These are phyloP conservation scores for Penelope pileata DNA, from an alignment of 2,113 vertebrate genomes.

Conservation along the genomic window DNA sequence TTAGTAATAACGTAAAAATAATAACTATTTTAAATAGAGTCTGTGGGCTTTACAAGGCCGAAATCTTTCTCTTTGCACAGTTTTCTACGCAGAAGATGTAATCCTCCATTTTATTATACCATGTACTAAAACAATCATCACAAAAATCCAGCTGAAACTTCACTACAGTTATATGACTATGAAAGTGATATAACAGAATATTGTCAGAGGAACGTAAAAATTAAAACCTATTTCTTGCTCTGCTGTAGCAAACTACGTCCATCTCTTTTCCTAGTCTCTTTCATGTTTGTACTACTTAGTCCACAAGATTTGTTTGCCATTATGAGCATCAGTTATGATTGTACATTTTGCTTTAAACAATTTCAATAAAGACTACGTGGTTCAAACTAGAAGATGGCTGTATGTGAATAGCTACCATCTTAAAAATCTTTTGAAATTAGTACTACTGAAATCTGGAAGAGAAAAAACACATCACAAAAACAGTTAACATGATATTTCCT, in stretches of 20 bases:
- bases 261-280: not conserved
- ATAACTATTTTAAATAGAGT: not conserved
- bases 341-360: not conserved
- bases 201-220: not conserved
- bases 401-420: not conserved
- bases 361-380: not conserved
- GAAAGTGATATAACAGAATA: not conserved
- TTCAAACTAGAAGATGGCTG: not conserved
- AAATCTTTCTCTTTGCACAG: not conserved
- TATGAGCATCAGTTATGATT: not conserved
- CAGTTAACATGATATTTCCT: not conserved
- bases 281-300: not conserved
- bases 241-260: not conserved
- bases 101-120: not conserved
- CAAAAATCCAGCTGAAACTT: conserved; percentile 15
- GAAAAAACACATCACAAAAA: not conserved
- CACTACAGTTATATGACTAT: not conserved
- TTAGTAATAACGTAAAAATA: not conserved
- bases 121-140: not conserved
- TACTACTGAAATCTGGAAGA: not conserved
- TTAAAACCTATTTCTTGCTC: not conserved
- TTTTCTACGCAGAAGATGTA: not conserved
- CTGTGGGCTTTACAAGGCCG: not conserved
- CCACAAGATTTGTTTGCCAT: not conserved
- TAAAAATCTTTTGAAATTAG: not conserved